These are phyloP conservation scores for Pandemis corylana DNA, from an alignment of 2,888 invertebrate genomes.

Conservation along the genomic window DNA sequence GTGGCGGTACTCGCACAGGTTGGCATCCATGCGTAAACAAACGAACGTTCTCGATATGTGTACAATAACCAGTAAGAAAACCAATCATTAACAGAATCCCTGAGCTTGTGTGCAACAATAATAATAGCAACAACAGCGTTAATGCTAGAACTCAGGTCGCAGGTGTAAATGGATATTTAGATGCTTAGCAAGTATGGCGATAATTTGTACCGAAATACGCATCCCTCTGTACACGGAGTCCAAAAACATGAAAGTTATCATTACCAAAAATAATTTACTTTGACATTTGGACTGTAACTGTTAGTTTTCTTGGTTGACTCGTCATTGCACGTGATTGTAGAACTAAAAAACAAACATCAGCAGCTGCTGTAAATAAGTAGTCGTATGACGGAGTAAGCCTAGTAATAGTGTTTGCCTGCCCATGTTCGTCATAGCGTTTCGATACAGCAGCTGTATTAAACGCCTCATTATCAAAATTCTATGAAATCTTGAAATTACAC, in stretches of 20 bases:
- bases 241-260: not conserved
- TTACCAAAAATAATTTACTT: not conserved
- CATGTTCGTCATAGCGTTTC: not conserved
- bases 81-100: not conserved
- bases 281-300: not conserved
- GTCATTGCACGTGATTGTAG: slow-evolving; percentile 1
- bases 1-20: slow-evolving; percentile 76
- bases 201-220: not conserved
- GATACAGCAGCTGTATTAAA: not conserved
- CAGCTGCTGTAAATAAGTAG: not conserved
- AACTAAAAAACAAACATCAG: not conserved
- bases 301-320: not conserved
- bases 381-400: not conserved
- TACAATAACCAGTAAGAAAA: not conserved
- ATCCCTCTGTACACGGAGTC: not conserved
- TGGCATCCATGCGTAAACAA: slow-evolving; percentile 49
- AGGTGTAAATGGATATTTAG: not conserved
- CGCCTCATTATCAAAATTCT: not conserved
- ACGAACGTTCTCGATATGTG: not conserved
- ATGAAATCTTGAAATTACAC: slow-evolving; percentile 26
- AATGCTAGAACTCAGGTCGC: not conserved
- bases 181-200: not conserved
- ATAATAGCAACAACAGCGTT: not conserved
- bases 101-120: not conserved
- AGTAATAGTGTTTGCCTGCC: not conserved